These are phyloP conservation scores for Rhodeus uyekii DNA, from an alignment of 2,797 vertebrate species.

Conservation along the genomic window DNA sequence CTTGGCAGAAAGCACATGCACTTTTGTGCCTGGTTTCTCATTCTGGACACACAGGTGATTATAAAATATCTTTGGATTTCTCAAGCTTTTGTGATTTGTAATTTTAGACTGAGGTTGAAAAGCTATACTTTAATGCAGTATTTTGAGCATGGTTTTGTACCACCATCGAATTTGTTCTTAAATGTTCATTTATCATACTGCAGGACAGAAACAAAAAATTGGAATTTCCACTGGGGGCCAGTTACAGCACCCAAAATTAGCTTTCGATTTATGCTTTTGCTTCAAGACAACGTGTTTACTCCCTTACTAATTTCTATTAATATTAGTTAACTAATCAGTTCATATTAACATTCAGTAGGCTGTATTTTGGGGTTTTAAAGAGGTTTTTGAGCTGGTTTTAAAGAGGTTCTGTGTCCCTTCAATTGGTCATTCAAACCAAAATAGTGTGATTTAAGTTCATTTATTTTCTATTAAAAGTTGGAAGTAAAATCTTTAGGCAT, in stretches of 20 bases:
- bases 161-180: background rate
- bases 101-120: background rate
- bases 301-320: too few relatives aligned
- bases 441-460: background rate
- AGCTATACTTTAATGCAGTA: too few relatives aligned
- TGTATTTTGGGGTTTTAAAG: too few relatives aligned
- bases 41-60: constrained; percentile 4
- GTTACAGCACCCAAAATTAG: background rate
- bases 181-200: background rate
- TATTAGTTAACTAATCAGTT: background rate
- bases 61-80: background rate
- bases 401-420: background rate
- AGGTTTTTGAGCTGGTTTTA: background rate
- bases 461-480: background rate
- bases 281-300: background rate
- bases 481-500: background rate
- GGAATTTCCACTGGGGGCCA: too few relatives aligned
- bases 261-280: background rate
- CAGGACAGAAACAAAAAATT: background rate
- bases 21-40: background rate
- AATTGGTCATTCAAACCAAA: background rate
- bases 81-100: background rate
- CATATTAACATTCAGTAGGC: too few relatives aligned
- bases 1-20: background rate
- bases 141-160: background rate